Conservation (phyloP, 2,113 vertebrate genomes). For the Sinocyclocheilus anophthalmus region DNA sequence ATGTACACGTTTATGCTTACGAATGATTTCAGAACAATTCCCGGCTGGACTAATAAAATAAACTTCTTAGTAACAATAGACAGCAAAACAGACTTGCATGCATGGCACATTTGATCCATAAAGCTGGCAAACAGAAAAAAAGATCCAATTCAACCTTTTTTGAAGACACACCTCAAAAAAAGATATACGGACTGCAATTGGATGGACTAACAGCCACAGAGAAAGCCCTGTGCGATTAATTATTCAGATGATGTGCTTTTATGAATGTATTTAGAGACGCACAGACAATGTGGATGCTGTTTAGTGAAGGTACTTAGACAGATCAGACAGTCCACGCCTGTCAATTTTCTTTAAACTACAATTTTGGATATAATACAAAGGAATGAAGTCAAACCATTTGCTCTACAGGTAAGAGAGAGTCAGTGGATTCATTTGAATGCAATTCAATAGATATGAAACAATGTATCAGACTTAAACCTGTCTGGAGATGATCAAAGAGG, state of each 20-base stretch:
- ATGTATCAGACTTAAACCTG: not conserved
- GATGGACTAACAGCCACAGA: conserved; percentile 16
- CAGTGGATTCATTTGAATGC: not conserved
- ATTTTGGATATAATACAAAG: not conserved
- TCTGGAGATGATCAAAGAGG: not conserved
- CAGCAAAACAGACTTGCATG: conserved; percentile 45
- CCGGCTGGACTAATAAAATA: conserved; percentile 24
- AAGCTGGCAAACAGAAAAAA: conserved; percentile 45
- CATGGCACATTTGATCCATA: conserved; percentile 45
- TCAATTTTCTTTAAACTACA: not conserved
- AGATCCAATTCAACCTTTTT: conserved; percentile 9
- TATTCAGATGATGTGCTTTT: conserved; percentile 42
- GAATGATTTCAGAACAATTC: conserved; percentile 18
- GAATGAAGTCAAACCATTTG: conserved; percentile 19
- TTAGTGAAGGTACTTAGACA: conserved; percentile 13
- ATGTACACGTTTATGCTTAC: conserved; percentile 31
- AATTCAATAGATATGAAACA: not conserved
- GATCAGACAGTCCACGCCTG: conserved; percentile 1
- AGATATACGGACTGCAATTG: conserved; percentile 35
- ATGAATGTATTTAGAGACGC: conserved; percentile 20
- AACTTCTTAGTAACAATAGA: conserved; percentile 37
- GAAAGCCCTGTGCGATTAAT: conserved; percentile 28
- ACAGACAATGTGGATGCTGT: not conserved
- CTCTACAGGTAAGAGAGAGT: conserved; percentile 21
- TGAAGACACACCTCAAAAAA: conserved; percentile 44